Conservation (phyloP, 2,113 vertebrate species). For the Oreochromis niloticus region DNA sequence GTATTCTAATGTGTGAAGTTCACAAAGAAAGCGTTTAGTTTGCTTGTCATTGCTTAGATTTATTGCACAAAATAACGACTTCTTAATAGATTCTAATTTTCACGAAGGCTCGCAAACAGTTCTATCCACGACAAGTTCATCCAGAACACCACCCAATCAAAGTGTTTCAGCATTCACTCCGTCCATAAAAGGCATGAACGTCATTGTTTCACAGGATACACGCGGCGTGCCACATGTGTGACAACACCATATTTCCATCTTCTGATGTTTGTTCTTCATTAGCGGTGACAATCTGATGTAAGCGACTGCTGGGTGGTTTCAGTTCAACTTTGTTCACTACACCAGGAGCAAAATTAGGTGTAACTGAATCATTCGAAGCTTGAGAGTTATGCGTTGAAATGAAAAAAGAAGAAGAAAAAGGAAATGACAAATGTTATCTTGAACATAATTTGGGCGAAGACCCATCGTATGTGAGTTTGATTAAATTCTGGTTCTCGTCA, state of each 20-base stretch:
- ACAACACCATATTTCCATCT: neutral
- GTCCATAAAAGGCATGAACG: neutral
- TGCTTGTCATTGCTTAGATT: neutral
- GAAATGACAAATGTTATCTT: neutral
- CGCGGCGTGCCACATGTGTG: neutral
- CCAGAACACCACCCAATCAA: neutral
- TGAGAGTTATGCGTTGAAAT: neutral
- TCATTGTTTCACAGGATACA: neutral
- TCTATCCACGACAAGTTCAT: neutral
- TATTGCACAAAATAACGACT: neutral
- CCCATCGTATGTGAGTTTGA: neutral
- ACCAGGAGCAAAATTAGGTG: neutral
- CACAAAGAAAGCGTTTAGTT: neutral
- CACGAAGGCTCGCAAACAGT: neutral
- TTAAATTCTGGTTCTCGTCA: neutral
- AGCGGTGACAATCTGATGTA: neutral
- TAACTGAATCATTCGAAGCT: neutral
- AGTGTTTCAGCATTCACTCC: neutral
- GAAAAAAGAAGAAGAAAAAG: neutral
- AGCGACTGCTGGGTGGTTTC: neutral
- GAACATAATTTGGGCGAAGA: neutral
- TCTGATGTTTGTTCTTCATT: neutral
- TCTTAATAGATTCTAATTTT: neutral
- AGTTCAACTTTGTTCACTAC: neutral
- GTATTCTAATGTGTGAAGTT: neutral